Conservation (phyloP, 2,888 invertebrate species). For the Hypercompe scribonia region DNA sequence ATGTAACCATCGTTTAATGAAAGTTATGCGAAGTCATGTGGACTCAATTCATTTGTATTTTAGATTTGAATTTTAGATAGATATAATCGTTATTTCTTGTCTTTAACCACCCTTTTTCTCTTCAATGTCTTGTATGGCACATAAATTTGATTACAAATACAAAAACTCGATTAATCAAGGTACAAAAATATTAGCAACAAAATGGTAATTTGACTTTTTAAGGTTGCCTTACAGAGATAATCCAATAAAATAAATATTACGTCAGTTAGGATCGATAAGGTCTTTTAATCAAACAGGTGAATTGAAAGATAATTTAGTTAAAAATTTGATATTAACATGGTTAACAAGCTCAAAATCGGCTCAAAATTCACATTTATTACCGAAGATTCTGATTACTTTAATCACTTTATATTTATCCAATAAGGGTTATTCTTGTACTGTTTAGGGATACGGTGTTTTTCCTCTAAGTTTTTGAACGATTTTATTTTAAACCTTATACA, state of each 20-base stretch:
- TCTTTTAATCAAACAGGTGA: no score
- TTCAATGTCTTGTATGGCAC: neutral
- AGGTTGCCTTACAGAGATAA: no score
- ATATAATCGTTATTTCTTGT: neutral
- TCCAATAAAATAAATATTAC: no score
- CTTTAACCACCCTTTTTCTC: neutral
- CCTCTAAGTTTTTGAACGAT: neutral
- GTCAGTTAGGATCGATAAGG: no score
- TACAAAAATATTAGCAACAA: no score
- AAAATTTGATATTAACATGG: no score
- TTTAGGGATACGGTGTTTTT: neutral
- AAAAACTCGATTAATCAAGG: no score
- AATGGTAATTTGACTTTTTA: no score
- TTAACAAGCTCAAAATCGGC: no score
- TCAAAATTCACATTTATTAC: neutral
- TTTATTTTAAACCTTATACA: neutral
- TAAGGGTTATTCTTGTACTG: neutral
- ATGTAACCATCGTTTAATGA: no score
- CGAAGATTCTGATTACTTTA: neutral
- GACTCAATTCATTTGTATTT: neutral
- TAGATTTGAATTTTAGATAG: neutral
- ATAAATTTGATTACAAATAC: no score
- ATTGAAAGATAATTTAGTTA: no score
- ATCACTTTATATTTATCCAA: neutral
- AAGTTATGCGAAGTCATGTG: neutral